Conservation (phyloP, 2,888 invertebrate genomes). For the Caenorhabditis afra region DNA sequence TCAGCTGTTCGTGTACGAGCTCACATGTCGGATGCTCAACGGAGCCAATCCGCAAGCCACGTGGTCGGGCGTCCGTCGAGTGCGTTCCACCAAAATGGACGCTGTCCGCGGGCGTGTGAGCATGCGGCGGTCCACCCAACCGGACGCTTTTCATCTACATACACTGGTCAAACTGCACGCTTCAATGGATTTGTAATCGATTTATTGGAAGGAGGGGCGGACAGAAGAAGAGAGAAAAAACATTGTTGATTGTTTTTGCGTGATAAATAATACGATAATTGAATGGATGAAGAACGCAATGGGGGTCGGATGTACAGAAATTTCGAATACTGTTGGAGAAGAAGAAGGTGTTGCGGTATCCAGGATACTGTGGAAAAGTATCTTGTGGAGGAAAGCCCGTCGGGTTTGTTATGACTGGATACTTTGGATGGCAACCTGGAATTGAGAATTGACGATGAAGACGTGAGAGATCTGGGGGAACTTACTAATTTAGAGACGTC, state of each 20-base stretch:
- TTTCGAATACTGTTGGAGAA: constrained; percentile 33
- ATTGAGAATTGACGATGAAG: not conserved
- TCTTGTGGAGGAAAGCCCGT: constrained; percentile 45
- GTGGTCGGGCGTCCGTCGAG: constrained; percentile 61
- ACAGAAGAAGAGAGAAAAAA: constrained; percentile 23
- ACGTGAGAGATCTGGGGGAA: not conserved
- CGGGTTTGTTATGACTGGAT: constrained; percentile 31
- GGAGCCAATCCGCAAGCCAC: constrained; percentile 76
- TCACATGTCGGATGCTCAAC: constrained; percentile 72
- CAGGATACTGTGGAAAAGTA: constrained; percentile 39
- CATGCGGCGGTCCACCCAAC: constrained; percentile 60
- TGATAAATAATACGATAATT: constrained; percentile 42
- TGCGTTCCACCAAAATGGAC: constrained; percentile 53
- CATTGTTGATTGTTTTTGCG: constrained; percentile 6
- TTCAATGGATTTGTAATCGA: constrained; percentile 46
- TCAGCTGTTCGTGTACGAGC: constrained; percentile 70
- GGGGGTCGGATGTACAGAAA: constrained; percentile 45
- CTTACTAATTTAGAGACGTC: constrained; percentile 62
- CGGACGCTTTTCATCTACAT: constrained; percentile 68
- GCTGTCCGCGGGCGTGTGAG: constrained; percentile 60
- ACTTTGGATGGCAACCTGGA: not conserved
- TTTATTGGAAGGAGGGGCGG: too few species aligned
- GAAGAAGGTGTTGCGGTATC: constrained; percentile 26
- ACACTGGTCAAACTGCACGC: constrained; percentile 65
- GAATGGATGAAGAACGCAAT: not conserved